phyloP scores from a whole-genome alignment of 2,113 vertebrate genomes.

The Ctenodactylus gundi region DNA sequence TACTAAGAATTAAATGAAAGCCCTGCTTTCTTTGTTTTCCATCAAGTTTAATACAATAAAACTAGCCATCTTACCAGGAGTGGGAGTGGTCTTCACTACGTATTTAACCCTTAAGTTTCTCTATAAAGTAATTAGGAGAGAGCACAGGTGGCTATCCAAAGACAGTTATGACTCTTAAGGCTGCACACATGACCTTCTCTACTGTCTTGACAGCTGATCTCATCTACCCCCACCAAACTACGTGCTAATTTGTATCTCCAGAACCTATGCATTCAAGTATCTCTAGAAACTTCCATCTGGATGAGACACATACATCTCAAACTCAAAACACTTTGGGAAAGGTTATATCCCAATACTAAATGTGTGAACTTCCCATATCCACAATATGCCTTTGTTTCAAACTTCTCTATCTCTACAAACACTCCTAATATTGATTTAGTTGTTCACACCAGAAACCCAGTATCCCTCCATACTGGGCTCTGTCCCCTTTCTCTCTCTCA shows the following conservation, averaged over 20 bases:
- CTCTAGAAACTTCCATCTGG: not conserved
- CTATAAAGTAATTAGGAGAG: not conserved
- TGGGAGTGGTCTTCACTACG: not conserved
- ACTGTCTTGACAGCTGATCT: not conserved
- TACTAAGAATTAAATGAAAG: not conserved
- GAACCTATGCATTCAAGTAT: not conserved
- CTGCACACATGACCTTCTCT: not conserved
- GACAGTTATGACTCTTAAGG: not conserved
- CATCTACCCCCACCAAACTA: not conserved
- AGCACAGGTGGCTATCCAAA: not conserved
- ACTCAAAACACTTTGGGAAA: not conserved
- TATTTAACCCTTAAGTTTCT: slow-evolving; percentile 1
- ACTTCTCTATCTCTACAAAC: not conserved
- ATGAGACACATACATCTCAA: not conserved
- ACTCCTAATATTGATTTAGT: not conserved
- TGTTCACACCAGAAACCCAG: not conserved
- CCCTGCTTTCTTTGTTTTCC: not conserved
- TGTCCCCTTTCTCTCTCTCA: not conserved
- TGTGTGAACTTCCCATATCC: not conserved
- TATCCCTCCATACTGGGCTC: too few relatives aligned
- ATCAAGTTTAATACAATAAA: slow-evolving; percentile 5
- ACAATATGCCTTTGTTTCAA: not conserved
- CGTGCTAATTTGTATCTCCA: not conserved
- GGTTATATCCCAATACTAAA: not conserved
- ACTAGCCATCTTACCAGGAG: not conserved